phyloP scores from a whole-genome alignment of 2,888 invertebrate genomes.

The Cantharis rufa region DNA sequence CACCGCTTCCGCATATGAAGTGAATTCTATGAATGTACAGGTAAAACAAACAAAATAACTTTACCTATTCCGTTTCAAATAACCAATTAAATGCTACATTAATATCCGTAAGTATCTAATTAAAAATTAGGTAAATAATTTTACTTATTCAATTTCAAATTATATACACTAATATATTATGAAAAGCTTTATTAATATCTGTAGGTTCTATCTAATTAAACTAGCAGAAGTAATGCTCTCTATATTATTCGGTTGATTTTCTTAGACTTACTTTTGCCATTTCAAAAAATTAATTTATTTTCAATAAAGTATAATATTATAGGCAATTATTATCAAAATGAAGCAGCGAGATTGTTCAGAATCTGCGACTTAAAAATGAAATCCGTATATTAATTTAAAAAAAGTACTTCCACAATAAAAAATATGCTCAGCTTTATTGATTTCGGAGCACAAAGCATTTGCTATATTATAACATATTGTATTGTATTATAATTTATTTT shows the following conservation, averaged over 20 bases:
- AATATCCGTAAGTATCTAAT: too few species aligned
- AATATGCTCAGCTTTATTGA: not conserved
- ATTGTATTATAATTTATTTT: not conserved
- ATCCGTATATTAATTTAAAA: not conserved
- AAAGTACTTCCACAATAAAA: not conserved
- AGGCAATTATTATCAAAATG: not conserved
- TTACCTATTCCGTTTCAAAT: not conserved
- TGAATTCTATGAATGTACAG: too few species aligned
- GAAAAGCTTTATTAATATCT: too few species aligned
- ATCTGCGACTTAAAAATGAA: not conserved
- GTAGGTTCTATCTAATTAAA: too few species aligned
- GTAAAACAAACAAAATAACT: too few species aligned
- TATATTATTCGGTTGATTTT: too few species aligned
- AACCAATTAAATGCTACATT: not conserved
- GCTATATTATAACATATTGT: not conserved
- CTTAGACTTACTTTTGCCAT: too few species aligned
- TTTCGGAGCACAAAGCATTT: not conserved
- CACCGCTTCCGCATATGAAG: not conserved
- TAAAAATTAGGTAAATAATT: too few species aligned
- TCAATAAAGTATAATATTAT: not conserved
- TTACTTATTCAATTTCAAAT: too few species aligned
- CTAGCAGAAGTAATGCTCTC: too few species aligned
- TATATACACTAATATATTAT: too few species aligned
- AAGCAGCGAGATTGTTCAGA: not conserved
- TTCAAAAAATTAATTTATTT: too few species aligned